Evolutionary conservation across 2,888 invertebrate genomes (phyloP), one percentile per base, ranked within the genome.

Genomic region (Leptopterna dolabrata): DNA sequence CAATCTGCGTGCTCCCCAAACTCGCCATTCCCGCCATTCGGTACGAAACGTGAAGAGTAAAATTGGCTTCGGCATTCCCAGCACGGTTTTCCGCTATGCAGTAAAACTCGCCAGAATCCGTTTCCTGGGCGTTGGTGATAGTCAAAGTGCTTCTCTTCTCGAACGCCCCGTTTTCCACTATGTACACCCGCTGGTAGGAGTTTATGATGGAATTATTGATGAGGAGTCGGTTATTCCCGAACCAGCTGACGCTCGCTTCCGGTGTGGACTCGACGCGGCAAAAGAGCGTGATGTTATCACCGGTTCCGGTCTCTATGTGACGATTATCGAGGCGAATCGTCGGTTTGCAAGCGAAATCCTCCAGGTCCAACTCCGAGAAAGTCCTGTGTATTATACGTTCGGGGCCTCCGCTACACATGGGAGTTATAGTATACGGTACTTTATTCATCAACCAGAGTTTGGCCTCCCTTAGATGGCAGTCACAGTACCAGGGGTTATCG

Each of bases 61-160:
- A 97, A 92, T 97, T 97, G 16, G 96, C 96, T 92, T 97, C 97
- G 45, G 96, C 95, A 91, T 94, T 96, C 29, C 97, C 97, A 3
- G 96, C 97, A 88, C 95, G 95, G 92, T 97, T 98, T 92, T 97
- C 97, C 11, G 97, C 97, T 0, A 97, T 95, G 92, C 97, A 97
- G 91, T 96, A 96, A 92, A 97, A 97, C 90, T 96, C 96, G 87
- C 95, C 95, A 0, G 96, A 95, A 91, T 96, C 96, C 1, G 95
- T 94, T 91, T 96, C 96, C 92, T 96, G 96, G 27, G 96, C 96
- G 91, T 97, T 96, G 45, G 96, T 96, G 71, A 97, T 92, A 87
- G 96, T 93, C 88, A 97, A 93, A 9, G 94, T 94, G 88, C 96
- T 97, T 89, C 94, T 94, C 92, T 96, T 96, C 91, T 95, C 95